Conservation (phyloP, 2,797 vertebrate species). For the Oreochromis grahami region DNA sequence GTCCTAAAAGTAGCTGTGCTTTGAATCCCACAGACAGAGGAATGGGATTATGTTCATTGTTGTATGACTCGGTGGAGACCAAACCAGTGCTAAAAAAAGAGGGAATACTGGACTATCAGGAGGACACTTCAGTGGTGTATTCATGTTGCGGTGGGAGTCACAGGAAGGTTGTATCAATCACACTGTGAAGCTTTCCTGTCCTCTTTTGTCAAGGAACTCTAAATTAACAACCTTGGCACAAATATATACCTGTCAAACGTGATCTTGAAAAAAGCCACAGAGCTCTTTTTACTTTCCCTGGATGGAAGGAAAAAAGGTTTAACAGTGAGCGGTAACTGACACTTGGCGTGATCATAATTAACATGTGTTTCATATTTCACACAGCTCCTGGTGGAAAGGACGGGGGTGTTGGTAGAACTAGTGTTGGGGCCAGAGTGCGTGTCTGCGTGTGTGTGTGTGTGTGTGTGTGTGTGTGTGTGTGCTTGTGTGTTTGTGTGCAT, state of each 20-base stretch:
- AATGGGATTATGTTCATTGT: neutral
- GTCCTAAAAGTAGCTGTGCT: neutral
- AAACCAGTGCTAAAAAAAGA: neutral
- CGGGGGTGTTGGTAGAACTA: conserved; percentile 15
- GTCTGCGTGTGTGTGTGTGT: neutral
- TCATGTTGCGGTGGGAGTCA: neutral
- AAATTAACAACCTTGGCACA: neutral
- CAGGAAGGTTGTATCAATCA: neutral
- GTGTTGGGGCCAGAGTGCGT: neutral
- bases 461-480: neutral
- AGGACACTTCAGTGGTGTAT: neutral
- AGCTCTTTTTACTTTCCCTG: neutral
- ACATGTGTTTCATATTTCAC: conserved; percentile 60
- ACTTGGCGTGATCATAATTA: conserved; percentile 45
- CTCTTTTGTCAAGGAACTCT: neutral
- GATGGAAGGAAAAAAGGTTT: conserved; percentile 12
- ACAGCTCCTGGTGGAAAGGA: conserved; percentile 39
- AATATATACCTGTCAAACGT: neutral
- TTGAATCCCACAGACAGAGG: neutral
- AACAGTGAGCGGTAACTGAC: conserved; percentile 20
- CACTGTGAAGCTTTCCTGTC: neutral
- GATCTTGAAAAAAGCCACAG: neutral
- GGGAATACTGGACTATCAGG: neutral
- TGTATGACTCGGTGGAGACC: neutral
- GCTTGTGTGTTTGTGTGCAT: neutral